These are phyloP conservation scores for Ctenomys sociabilis DNA, from an alignment of 2,113 vertebrate genomes.

Conservation along the genomic window DNA sequence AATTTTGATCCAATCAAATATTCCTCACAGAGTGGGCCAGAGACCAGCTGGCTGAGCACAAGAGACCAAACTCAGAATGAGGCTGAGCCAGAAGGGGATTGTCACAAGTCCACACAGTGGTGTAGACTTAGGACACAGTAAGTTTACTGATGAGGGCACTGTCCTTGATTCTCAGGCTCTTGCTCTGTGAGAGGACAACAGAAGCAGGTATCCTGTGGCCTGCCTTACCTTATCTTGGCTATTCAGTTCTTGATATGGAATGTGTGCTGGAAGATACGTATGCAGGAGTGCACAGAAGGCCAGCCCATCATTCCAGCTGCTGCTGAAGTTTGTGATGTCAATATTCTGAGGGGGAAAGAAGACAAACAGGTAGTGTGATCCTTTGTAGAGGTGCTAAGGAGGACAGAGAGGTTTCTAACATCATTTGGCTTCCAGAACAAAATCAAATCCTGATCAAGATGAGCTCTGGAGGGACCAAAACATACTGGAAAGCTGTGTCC, in stretches of 20 bases:
- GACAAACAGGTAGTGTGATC: neutral
- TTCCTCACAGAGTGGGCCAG: neutral
- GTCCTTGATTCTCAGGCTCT: accelerated
- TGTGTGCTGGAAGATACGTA: slow-evolving; percentile 97
- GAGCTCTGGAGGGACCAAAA: neutral
- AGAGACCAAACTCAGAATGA: neutral
- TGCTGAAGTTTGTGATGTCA: slow-evolving; percentile 99
- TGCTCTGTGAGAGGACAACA: neutral
- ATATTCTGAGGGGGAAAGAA: slow-evolving; percentile 90
- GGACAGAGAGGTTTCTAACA: neutral
- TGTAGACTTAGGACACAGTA: too few relatives aligned
- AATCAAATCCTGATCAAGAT: neutral
- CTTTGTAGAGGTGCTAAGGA: neutral
- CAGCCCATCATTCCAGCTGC: slow-evolving; percentile 98
- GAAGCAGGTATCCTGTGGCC: neutral
- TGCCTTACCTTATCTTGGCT: slow-evolving; percentile 94
- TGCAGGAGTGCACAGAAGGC: slow-evolving; percentile 97
- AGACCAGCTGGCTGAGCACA: neutral
- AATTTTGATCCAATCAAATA: neutral
- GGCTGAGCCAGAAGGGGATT: neutral
- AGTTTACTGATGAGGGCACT: neutral
- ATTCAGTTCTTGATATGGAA: slow-evolving; percentile 96
- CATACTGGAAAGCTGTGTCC: accelerated
- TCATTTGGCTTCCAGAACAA: neutral
- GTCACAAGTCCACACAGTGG: neutral